Evolutionary conservation across 2,888 invertebrate genomes (phyloP), one percentile per base, ranked within the genome.

Genomic region (Acleris laterana): DNA sequence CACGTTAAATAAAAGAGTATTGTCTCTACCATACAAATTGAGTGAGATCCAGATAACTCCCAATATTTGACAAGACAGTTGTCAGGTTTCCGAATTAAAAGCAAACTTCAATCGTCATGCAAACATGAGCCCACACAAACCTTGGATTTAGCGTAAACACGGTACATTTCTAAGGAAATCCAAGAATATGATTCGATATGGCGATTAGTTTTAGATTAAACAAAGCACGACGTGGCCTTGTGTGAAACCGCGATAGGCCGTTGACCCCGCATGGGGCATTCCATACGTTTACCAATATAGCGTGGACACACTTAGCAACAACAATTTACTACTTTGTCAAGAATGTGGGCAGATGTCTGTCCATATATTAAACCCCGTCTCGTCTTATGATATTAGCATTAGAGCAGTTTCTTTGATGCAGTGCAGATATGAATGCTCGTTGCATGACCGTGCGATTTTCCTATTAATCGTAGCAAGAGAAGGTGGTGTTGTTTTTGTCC

Each of bases 181-280:
- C 38, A 42, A 13, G 38, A 42, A 55, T 20, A 42, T 38, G 42
- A 55, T 44, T 22, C 25, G 57, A 22, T 42, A 53, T 16, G 25
- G 20, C 46, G 57, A 57, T 57, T 57, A 57, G 57, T 17, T 57
- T 46, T 57, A 46, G 57, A 25, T 57, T 57, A 57, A 46, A 57
- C 57, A 57, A 57, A 57, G 57, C 46, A 55, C 42, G 38, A 42
- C 44, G n/a, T 44, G 57, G 57, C 57, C 57, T 57, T 57, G 57
- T 25, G 44, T 46, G 20, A 55, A 55, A 55, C 55, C 44, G 57
- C 46, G 25, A 22, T 38, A 20, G 57, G 44, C 11, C 28, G 17
- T 25, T 46, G 46, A 57, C 57, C 57, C 57, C 57, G 57, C 57
- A 57, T 57, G 57, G 44, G 57, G 44, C 20, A 16, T 46, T 46